Evolutionary conservation across 2,113 vertebrate species (phyloP), one percentile per base, ranked within the genome.

Genomic region (Apodemus speciosus): DNA sequence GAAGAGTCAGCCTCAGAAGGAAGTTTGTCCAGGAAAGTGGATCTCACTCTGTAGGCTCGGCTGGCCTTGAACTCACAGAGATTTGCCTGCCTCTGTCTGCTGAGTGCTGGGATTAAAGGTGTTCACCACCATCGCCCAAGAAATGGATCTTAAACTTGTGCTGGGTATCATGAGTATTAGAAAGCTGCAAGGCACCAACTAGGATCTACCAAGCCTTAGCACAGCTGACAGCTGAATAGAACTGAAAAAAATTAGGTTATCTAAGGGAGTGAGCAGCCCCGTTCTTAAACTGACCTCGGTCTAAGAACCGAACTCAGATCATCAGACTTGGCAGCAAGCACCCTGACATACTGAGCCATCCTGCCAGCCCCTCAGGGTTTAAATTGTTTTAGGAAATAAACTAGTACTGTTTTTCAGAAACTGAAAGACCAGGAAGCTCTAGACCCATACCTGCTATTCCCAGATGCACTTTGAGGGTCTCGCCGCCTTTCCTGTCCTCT

Each of bases 401-500:
- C 8, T 76, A 56, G 38, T 18, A 51, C 2, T 20, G 6, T 76
- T 89, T 79, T 56, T 69, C 43, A 88, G 11, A 81, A 49, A 60
- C 18, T 23, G 43, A 75, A 84, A 75, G 53, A 23, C 0, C 10
- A 76, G 85, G 40, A 81, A 32, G 38, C 4, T 25, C 25, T 11
- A 62, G 20, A 84, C 77, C 25, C 94, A 35, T 98, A 98, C 99
- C 97, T 97, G 97, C 97, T 88, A 98, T 97, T 84, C 98, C 98
- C 93, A 97, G 97, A 58, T 98, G 97, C 88, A 98, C 93, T 96
- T 98, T 98, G 93, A 99, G 94, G 9, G 98, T 98, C 96, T 99
- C 98, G 88, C 99, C 98, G 71, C 99, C 99, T 96, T 99, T 99
- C 88, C 99, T 98, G 79, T 99, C 99, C 97, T 99, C 98, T 69